Base-by-base conservation (phyloP, 1,140 invertebrate species). In the Philopotamus ludificatus region DNA sequence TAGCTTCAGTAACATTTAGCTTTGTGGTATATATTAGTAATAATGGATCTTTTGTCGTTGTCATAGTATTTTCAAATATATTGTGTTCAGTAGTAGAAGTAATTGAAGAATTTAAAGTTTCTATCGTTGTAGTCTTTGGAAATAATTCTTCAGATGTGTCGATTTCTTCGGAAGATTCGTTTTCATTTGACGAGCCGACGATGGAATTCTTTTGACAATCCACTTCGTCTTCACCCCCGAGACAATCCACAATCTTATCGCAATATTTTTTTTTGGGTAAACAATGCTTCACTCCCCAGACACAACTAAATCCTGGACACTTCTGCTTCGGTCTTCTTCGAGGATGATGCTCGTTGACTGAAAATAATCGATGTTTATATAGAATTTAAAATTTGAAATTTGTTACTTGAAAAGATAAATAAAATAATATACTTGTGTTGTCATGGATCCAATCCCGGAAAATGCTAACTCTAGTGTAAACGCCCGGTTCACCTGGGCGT, bases 401-500 rank as follows among this genome's bases (percentile, higher is more conserved):
- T 34, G 28, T 12, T n/a, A n/a, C n/a, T n/a, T n/a, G n/a, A n/a
- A n/a, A 34, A 34, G 4, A 34, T 34, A 34, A 34, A 4, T 34
- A 7, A 34, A 34, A 34, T 34, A 7, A 34, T 34, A 7, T 12
- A 34, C 28, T 34, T 34, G 28, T 34, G 28, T 34, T 34, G 66
- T 81, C 75, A 58, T 78, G 77, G 58, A 94, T 90, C 92, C 91
- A 94, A 42, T 85, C 73, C 2, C 87, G 70, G 73, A 86, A 92
- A n/a, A 85, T 75, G 34, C 85, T 85, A 16, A 93, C 87, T 74
- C 84, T 83, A 0, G 91, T 92, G 69, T 94, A 94, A 61, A 89
- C 89, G n/a, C 92, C 92, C 4, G 90, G 88, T 73, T 92, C 86
- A 59, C 85, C 79, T 23, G 87, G 84, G 63, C 87, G 78, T 1